These are phyloP conservation scores for Sebastes paucispinis DNA, from an alignment of 2,797 vertebrate species.

Conservation along the genomic window DNA sequence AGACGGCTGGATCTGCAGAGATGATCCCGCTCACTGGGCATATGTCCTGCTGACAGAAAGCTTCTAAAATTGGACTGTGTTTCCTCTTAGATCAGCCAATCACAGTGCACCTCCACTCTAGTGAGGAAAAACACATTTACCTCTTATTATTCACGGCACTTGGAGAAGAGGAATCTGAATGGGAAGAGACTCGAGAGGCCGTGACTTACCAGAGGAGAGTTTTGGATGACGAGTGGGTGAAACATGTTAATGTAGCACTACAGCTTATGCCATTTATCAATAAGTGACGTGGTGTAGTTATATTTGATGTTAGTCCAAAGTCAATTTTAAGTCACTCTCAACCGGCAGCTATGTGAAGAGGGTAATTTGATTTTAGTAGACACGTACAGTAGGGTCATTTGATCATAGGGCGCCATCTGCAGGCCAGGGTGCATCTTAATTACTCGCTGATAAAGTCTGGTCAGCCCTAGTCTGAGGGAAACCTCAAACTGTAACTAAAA, in stretches of 20 bases:
- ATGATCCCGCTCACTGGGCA: constrained; percentile 11
- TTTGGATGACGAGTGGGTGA: neutral
- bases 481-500: neutral
- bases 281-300: neutral
- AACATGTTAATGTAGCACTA: neutral
- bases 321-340: constrained; percentile 34
- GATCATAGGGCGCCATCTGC: constrained; percentile 63
- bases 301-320: constrained; percentile 15
- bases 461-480: neutral
- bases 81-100: constrained; percentile 52
- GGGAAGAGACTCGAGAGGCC: neutral
- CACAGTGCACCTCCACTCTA: constrained; percentile 34
- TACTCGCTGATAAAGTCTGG: neutral
- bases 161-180: constrained; percentile 2
- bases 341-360: neutral
- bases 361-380: constrained; percentile 30
- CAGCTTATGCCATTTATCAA: constrained; percentile 4
- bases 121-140: constrained; percentile 33
- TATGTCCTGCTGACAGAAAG: constrained; percentile 46
- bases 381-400: constrained; percentile 10
- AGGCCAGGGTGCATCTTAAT: constrained; percentile 36
- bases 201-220: neutral
- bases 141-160: constrained; percentile 41
- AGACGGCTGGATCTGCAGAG: constrained; percentile 4
- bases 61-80: constrained; percentile 57